Conservation (phyloP, 2,797 vertebrate genomes). For the Lerista edwardsae region DNA sequence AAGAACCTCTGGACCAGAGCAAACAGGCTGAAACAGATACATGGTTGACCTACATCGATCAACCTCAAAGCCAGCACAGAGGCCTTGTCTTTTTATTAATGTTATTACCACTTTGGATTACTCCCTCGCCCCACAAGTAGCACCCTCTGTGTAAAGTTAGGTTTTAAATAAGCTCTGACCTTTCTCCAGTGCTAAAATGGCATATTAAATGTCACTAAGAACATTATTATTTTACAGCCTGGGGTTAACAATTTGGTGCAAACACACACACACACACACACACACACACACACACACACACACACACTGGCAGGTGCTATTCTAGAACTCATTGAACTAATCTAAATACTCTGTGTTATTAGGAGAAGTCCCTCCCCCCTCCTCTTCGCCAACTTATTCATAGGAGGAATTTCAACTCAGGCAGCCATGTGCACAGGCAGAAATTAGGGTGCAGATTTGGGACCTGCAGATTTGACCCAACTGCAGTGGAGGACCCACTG, state of each 20-base stretch:
- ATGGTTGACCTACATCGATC: neutral
- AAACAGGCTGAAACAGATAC: no score
- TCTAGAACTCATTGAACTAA: constrained; percentile 20
- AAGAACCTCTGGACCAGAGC: no score
- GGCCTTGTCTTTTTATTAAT: neutral
- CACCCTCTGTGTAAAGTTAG: constrained; percentile 1
- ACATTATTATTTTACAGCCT: constrained; percentile 29
- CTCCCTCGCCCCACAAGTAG: neutral
- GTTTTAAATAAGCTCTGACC: constrained; percentile 29
- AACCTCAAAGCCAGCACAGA: neutral
- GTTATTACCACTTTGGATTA: neutral
- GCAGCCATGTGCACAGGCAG: no score
- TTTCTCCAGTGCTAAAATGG: constrained; percentile 1
- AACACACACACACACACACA: constrained; percentile 7
- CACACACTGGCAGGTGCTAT: neutral
- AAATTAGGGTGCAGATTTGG: no score
- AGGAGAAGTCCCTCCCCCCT: neutral
- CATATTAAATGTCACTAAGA: constrained; percentile 24
- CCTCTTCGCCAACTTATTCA: neutral
- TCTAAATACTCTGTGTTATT: constrained; percentile 13
- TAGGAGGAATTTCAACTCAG: neutral
- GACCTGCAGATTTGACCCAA: no score
- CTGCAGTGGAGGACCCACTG: no score
- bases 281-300: constrained; percentile 7
- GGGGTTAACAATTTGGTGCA: constrained; percentile 11